A percentile compares a stretch with the other conserved stretches of the same genome.
Conservation (phyloP, 2,113 vertebrate species). For the Bubo blakistoni region DNA sequence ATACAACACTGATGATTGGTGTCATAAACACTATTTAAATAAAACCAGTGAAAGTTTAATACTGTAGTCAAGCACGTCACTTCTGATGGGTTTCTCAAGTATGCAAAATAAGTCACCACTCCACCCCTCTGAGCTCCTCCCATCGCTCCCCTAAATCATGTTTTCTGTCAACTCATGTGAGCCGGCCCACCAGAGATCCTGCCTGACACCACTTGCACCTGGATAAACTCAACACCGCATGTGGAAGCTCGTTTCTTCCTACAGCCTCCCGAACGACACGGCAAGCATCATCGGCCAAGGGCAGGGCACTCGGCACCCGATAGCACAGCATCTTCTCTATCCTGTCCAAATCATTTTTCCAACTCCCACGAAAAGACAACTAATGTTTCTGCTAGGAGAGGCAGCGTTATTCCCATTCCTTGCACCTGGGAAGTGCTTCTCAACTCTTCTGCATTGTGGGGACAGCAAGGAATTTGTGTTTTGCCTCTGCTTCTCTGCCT, state of each 20-base stretch:
- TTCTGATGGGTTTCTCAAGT: neutral
- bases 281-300: neutral
- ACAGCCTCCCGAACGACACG: rapidly evolving
- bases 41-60: neutral
- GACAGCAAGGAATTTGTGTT: neutral
- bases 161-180: rapidly evolving
- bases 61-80: rapidly evolving
- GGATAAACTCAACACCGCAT: rapidly evolving
- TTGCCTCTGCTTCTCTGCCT: neutral
- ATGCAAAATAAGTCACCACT: rapidly evolving
- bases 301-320: neutral
- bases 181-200: neutral
- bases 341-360: neutral
- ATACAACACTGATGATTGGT: neutral
- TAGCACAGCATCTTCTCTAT: neutral
- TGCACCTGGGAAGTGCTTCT: neutral
- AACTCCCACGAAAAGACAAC: neutral
- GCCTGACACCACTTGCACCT: neutral
- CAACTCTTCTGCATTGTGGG: neutral
- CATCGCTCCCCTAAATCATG: rapidly evolving
- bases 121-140: neutral
- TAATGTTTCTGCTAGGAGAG: neutral
- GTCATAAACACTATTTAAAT: neutral
- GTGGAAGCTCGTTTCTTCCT: neutral
- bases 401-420: neutral